phyloP scores from a whole-genome alignment of 2,113 vertebrate genomes.

The Thalassoma bifasciatum region DNA sequence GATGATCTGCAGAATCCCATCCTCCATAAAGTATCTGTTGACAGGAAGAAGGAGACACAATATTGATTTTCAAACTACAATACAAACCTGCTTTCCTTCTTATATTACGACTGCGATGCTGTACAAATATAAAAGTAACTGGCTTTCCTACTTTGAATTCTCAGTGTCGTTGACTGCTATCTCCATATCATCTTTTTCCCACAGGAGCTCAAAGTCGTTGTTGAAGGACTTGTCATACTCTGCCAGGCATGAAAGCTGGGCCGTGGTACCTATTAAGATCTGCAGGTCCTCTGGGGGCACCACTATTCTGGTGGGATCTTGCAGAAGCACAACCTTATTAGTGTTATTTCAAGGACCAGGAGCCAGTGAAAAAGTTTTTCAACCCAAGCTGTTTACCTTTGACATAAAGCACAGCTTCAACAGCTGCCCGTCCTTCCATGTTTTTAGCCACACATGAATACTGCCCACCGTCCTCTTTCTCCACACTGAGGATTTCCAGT shows the following conservation, averaged over 20 bases:
- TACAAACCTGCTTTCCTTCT: slow-evolving; percentile 29
- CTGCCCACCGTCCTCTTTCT: slow-evolving; percentile 85
- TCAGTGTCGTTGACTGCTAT: slow-evolving; percentile 85
- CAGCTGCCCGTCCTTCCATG: slow-evolving; percentile 85
- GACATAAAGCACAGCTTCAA: slow-evolving; percentile 87
- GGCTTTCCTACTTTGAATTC: slow-evolving; percentile 83
- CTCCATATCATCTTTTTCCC: slow-evolving; percentile 88
- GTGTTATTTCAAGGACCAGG: slow-evolving; percentile 36
- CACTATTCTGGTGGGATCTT: slow-evolving; percentile 91
- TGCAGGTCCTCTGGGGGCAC: slow-evolving; percentile 84
- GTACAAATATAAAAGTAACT: not conserved
- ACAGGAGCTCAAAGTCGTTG: slow-evolving; percentile 88
- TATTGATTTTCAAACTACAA: slow-evolving; percentile 41
- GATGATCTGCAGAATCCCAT: slow-evolving; percentile 86
- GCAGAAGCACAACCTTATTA: slow-evolving; percentile 40
- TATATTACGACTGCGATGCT: slow-evolving; percentile 9
- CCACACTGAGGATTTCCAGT: slow-evolving; percentile 84
- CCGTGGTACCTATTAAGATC: slow-evolving; percentile 83
- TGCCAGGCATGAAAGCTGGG: slow-evolving; percentile 88
- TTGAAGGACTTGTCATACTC: slow-evolving; percentile 89
- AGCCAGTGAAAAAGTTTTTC: slow-evolving; percentile 9
- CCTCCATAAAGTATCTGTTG: slow-evolving; percentile 83
- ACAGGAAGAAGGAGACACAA: slow-evolving; percentile 22
- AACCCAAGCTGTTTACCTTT: slow-evolving; percentile 84
- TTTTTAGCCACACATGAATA: slow-evolving; percentile 92